Evolutionary conservation across 2,888 invertebrate species (phyloP), one percentile per base, ranked within the genome.

Genomic region (Colostygia pectinataria): DNA sequence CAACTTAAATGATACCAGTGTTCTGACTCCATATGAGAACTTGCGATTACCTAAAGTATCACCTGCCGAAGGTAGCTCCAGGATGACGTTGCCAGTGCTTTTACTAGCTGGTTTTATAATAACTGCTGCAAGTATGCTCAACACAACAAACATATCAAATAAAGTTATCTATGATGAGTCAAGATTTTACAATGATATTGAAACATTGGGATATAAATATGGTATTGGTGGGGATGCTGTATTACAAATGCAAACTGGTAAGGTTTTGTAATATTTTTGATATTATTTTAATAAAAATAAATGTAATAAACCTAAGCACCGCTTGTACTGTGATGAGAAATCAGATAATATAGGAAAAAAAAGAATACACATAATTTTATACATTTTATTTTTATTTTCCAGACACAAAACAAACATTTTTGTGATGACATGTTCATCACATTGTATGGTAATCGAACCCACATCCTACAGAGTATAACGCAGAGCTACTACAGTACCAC

Each of bases 211-310:
- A 44, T 61, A 68, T 24, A 81, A 79, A 61, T 89, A 85, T 61
- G 77, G 74, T 61, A 68, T 87, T 13, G 71, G 68, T 62, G 66
- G 69, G 44, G 61, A 83, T 59, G 71, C 81, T 8, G 76, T 88
- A 44, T 61, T 87, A 28, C 72, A 80, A 65, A 63, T 89, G 25
- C 74, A 77, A 71, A 65, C 72, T 63, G 90, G 89, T 89, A 64
- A 74, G 71, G 7, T 13, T 24, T 23, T 23, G 4, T 20, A 27
- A 9, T n/a, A n/a, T n/a, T n/a, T n/a, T n/a, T n/a, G n/a, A n/a
- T n/a, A n/a, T n/a, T n/a, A n/a, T n/a, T n/a, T n/a, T n/a, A n/a
- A n/a, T n/a, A n/a, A n/a, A n/a, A n/a, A n/a, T n/a, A n/a, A n/a
- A n/a, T n/a, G n/a, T n/a, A n/a, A n/a, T n/a, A n/a, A n/a, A n/a